Percentiles rank a stretch among this genome's conserved stretches.
Evolutionary conservation across 2,113 vertebrate genomes (phyloP).

Genomic region (Sinocyclocheilus anshuiensis): DNA sequence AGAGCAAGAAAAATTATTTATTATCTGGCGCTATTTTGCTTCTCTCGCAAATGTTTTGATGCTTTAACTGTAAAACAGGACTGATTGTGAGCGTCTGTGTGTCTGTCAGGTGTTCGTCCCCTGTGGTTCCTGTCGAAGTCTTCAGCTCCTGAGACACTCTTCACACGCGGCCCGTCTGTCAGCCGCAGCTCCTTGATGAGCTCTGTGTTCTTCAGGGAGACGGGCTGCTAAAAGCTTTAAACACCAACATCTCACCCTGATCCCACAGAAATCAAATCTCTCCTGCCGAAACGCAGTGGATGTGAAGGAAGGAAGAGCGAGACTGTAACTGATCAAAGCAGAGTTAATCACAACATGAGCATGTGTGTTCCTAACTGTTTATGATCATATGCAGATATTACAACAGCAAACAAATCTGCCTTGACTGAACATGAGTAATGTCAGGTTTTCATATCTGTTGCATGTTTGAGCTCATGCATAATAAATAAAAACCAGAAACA

Average conservation of each 20-base stretch:
- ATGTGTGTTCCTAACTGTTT: background rate
- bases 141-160: background rate
- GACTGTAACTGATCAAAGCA: background rate
- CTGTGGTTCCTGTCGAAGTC: background rate
- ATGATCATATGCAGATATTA: background rate
- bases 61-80: background rate
- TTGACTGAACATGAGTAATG: background rate
- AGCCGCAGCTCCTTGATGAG: background rate
- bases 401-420: background rate
- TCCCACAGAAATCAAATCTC: slow-evolving; percentile 10
- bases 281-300: background rate
- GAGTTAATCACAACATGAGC: background rate
- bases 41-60: background rate
- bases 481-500: background rate
- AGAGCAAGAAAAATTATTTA: background rate
- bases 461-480: background rate
- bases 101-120: background rate
- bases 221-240: slow-evolving; percentile 21
- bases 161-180: slow-evolving; percentile 45
- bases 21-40: background rate
- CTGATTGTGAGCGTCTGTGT: background rate
- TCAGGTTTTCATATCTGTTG: background rate
- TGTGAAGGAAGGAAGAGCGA: background rate
- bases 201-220: background rate
- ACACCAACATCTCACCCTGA: slow-evolving; percentile 17